Conservation (phyloP, 2,888 invertebrate species). For the Volucella bombylans region DNA sequence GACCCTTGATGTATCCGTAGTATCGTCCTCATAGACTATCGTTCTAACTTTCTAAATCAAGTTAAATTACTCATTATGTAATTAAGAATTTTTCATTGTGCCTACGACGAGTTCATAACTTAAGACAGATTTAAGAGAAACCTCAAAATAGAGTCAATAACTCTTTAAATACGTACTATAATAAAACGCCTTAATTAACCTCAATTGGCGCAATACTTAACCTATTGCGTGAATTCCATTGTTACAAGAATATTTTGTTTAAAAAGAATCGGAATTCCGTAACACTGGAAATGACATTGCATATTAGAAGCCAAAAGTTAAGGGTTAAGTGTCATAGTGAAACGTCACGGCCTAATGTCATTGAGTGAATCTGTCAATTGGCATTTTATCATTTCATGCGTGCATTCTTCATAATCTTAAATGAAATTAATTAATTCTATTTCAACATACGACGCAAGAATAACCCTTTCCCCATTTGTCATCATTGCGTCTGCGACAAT, state of each 20-base stretch:
- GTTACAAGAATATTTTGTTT: constrained; percentile 54
- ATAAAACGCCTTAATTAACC: constrained; percentile 51
- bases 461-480: no score
- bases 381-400: neutral
- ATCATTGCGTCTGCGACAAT: no score
- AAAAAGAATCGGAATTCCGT: neutral
- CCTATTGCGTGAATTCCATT: constrained; percentile 46
- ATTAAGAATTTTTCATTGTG: no score
- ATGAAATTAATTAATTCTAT: no score
- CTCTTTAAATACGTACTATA: neutral
- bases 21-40: no score
- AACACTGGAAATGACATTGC: neutral
- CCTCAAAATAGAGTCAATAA: neutral
- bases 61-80: no score
- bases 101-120: no score
- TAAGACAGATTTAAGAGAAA: no score
- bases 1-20: no score
- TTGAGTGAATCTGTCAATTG: neutral
- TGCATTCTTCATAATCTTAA: neutral
- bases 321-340: constrained; percentile 13
- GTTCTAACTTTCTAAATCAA: no score
- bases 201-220: constrained; percentile 57
- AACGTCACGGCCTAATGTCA: constrained; percentile 9
- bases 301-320: no score
- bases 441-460: no score